These are phyloP conservation scores for Bicyclus anynana DNA, from an alignment of 1,140 invertebrate species.

Conservation along the genomic window DNA sequence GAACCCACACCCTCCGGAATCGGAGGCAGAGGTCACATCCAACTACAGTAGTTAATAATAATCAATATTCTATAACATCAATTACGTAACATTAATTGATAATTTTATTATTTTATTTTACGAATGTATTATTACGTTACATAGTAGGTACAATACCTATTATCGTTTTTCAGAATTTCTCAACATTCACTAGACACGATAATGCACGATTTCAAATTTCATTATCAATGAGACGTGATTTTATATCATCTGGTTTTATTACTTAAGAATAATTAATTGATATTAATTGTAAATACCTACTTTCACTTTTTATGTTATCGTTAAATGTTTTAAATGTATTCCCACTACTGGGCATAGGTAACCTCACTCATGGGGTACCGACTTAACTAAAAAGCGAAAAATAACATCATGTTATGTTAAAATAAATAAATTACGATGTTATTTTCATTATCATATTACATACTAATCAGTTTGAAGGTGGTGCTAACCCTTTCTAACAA, in stretches of 20 bases:
- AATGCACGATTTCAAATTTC: slow-evolving; percentile 33
- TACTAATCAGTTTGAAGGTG: no score
- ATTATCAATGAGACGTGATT: slow-evolving; percentile 29
- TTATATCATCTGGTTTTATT: slow-evolving; percentile 5
- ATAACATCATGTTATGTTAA: no score
- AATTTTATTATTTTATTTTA: not conserved
- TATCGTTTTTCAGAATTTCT: slow-evolving; percentile 35
- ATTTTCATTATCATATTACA: no score
- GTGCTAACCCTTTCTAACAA: no score
- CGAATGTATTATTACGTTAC: slow-evolving; percentile 6
- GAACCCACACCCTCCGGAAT: no score
- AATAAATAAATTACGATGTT: no score
- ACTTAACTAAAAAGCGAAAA: no score
- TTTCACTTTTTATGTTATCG: slow-evolving; percentile 5
- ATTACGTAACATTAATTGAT: not conserved
- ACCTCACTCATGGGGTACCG: no score
- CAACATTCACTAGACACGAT: slow-evolving; percentile 31
- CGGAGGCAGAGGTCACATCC: no score
- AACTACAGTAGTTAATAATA: no score
- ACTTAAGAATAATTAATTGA: slow-evolving; percentile 4
- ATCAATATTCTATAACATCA: no score
- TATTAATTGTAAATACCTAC: slow-evolving; percentile 1
- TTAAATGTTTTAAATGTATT: not conserved
- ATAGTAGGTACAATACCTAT: slow-evolving; percentile 34
- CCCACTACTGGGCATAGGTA: no score